Conservation (phyloP, 2,888 invertebrate species). For the Ectemnius lituratus region DNA sequence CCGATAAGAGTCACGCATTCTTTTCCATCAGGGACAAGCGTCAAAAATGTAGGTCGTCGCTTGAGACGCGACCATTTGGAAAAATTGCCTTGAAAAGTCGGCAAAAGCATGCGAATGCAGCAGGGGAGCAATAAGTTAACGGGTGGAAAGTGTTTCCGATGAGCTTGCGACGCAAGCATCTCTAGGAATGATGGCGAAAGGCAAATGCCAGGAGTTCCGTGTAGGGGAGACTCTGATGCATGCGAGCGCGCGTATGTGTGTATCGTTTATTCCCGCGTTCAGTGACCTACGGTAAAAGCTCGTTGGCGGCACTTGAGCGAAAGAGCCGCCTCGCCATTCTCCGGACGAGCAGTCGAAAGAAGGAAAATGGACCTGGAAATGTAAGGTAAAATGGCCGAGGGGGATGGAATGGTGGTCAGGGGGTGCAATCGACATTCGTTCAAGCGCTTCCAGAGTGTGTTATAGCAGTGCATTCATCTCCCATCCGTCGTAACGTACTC, state of each 20-base stretch:
- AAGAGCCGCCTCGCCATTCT: slow-evolving; percentile 38
- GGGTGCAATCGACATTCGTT: slow-evolving; percentile 39
- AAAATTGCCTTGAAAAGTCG: no score
- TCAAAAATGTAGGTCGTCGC: no score
- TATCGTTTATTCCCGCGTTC: slow-evolving; percentile 40
- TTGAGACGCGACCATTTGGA: no score
- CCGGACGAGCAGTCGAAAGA: slow-evolving; percentile 30
- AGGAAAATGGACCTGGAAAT: slow-evolving; percentile 45
- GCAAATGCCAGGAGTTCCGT: no score
- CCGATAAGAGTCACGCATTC: no score
- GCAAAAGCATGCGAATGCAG: no score
- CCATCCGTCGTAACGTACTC: slow-evolving; percentile 23
- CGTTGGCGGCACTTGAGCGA: slow-evolving; percentile 35
- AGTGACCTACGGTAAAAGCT: slow-evolving; percentile 46
- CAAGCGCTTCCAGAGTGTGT: slow-evolving; percentile 31
- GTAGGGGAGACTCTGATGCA: neutral
- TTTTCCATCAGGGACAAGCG: no score
- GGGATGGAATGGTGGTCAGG: neutral
- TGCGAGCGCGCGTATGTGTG: slow-evolving; percentile 7
- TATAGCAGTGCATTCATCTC: slow-evolving; percentile 35
- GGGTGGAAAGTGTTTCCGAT: no score
- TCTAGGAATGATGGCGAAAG: no score
- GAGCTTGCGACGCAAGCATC: no score
- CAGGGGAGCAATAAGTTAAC: no score
- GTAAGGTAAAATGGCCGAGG: slow-evolving; percentile 37